Base-by-base conservation (phyloP, 2,113 vertebrate genomes). In the Tenebrosternarchus preto region DNA sequence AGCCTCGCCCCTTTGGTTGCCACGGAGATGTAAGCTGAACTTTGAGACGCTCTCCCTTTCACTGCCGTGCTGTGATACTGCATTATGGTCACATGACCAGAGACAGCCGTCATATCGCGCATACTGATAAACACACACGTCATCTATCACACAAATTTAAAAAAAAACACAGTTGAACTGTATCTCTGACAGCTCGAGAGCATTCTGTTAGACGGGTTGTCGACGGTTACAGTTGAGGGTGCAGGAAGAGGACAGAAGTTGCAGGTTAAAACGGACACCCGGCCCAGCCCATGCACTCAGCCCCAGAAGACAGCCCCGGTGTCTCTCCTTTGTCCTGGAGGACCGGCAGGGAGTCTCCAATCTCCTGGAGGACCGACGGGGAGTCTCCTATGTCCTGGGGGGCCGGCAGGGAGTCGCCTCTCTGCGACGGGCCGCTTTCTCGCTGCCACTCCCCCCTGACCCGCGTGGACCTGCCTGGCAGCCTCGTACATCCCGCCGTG, bases 51-150 rank as follows among this genome's bases (percentile, higher is more conserved):
- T 79, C 60, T 63, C 71, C 73, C n/a, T 20, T 66, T 64, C 22
- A 55, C 46, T 72, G 53, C 88, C 87, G 90, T 91, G 78, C 84
- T 53, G 85, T 92, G 88, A 91, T 90, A 89, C 68, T 50, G 63
- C n/a, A 71, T 71, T 57, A 80, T 56, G 74, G 80, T 87, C 89
- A 77, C 31, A 64, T 72, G 67, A 75, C 31, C 72, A 68, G 33
- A 22, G 20, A 31, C 36, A n/a, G 8, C 63, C 63, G 55, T 19
- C 59, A 56, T 73, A 73, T 80, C 78, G 73, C 6, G 20, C 46
- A 17, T 43, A 29, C 46, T 61, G 15, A 16, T 29, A 25, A 20
- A 5, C 43, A 76, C 25, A 57, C 31, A 61, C 39, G 20, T 76
- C 57, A 27, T 8, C 27, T 70, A 56, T 56, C 22, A 39, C 8